Evolutionary conservation across 2,113 vertebrate genomes (phyloP), one percentile per base, ranked within the genome.

Genomic region (Burhinus oedicnemus): DNA sequence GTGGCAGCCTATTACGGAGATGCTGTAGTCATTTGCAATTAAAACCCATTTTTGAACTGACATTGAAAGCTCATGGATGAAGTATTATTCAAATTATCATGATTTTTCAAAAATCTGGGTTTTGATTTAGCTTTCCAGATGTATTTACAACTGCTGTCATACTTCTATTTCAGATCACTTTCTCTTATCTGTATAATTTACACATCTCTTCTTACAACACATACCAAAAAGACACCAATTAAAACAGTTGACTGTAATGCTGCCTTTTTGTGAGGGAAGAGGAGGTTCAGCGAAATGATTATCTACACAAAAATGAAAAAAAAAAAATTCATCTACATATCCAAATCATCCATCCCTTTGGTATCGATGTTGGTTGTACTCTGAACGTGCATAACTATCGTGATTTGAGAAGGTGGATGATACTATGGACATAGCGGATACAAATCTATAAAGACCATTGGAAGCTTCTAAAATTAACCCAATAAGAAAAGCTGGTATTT

Each of bases 11-110:
- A 51, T 84, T 95, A 89, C 6, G n/a, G 38, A 64, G 60, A 4
- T 60, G 11, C 64, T 74, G 19, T 92, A 96, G 95, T 93, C 29
- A 72, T 95, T 97, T 90, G 55, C 92, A 92, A 93, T 94, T 89
- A 96, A 95, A 94, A 87, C 47, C 52, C 36, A 14, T 52, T 92
- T 97, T 94, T 95, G 74, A 97, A 92, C 47, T 34, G 55, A 27
- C 47, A 54, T 95, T 70, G 87, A 90, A 95, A 95, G 69, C 80
- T 79, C 65, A 27, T 87, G 66, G 78, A 57, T 91, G n/a, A 92
- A 90, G 76, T 80, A n/a, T 51, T 65, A 20, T 75, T 71, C 22
- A 55, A 78, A 58, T 71, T 54, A 51, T 4, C 57, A 8, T 47
- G 13, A 68, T 95, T 89, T 93, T 91, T 87, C 29, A 47, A 9